Conservation (phyloP, 1,140 invertebrate genomes). For the Heliconius melpomene region DNA sequence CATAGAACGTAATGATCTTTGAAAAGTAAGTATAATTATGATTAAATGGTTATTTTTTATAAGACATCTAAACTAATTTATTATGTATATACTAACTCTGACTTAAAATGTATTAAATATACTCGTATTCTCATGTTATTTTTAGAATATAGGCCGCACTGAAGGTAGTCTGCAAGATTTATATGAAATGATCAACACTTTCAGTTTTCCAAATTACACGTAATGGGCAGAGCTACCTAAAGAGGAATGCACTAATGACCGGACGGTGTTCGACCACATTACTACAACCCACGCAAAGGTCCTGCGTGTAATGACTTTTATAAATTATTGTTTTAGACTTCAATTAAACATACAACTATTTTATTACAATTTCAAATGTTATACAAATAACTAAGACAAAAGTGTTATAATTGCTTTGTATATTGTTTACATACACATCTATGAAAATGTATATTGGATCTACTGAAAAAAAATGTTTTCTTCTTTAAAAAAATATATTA, state of each 20-base stretch:
- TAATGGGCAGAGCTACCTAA: slow-evolving; percentile 58
- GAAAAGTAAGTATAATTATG: too few relatives aligned
- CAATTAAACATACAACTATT: slow-evolving; percentile 15
- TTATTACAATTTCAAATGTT: slow-evolving; percentile 4
- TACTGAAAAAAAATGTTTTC: too few relatives aligned
- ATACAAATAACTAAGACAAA: too few relatives aligned
- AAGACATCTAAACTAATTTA: too few relatives aligned
- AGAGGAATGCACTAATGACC: slow-evolving; percentile 61
- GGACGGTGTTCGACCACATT: slow-evolving; percentile 40
- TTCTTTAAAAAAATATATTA: too few relatives aligned
- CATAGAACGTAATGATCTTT: too few relatives aligned
- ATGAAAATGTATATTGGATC: too few relatives aligned
- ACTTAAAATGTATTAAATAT: too few relatives aligned
- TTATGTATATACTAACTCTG: too few relatives aligned
- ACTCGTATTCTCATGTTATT: neutral
- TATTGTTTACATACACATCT: too few relatives aligned
- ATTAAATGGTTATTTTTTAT: too few relatives aligned
- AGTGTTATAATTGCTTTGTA: too few relatives aligned
- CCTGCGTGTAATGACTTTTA: slow-evolving; percentile 17
- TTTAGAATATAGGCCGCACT: neutral
- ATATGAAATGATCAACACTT: slow-evolving; percentile 61
- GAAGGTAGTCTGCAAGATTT: slow-evolving; percentile 24
- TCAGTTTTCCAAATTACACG: slow-evolving; percentile 61
- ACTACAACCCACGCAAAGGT: slow-evolving; percentile 34
- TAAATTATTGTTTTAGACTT: neutral